Base-by-base conservation (phyloP, 2,888 invertebrate species). In the Abrostola triplasia region DNA sequence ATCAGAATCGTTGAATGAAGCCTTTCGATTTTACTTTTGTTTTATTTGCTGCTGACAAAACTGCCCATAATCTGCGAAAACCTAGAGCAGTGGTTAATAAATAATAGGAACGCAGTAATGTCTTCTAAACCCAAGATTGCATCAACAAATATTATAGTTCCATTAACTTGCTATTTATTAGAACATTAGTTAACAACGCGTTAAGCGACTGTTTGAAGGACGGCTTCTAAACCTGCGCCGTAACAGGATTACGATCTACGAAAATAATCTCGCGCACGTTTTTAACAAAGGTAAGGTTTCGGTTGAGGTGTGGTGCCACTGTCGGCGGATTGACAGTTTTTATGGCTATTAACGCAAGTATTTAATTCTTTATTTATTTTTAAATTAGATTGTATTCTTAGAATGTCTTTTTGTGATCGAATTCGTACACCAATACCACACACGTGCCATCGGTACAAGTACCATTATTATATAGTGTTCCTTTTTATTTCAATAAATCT, bases 241-340 rank as follows among this genome's bases (percentile, higher is more conserved):
- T 72, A 79, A 77, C 73, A 64, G 76, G 79, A 76, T 77, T 76
- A 77, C 13, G 41, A 69, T 60, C 59, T 42, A 65, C 49, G 36
- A 72, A 70, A 68, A 65, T 72, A 69, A 70, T 66, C 62, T 57
- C 41, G 1, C 24, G 54, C 71, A 76, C 72, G 63, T 71, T 73
- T 70, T 70, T 68, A 65, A 67, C 59, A 63, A 73, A 71, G 58
- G 74, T 82, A 82, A 59, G 83, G 84, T 72, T 83, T 80, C 81
- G 49, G 38, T 54, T 13, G 56, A 47, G 60, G 49, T 10, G 0
- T 9, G 54, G 51, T 55, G 42, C 7, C 35, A 40, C 42, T 52
- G 37, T 51, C 6, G 36, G 64, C 51, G 36, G n/a, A n/a, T n/a
- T n/a, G n/a, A 6, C n/a, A 41, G 6, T 41, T 41, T 41, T n/a